Evolutionary conservation across 1,140 invertebrate genomes (phyloP), one percentile per base, ranked within the genome.

Genomic region (Temnothorax nylanderi): DNA sequence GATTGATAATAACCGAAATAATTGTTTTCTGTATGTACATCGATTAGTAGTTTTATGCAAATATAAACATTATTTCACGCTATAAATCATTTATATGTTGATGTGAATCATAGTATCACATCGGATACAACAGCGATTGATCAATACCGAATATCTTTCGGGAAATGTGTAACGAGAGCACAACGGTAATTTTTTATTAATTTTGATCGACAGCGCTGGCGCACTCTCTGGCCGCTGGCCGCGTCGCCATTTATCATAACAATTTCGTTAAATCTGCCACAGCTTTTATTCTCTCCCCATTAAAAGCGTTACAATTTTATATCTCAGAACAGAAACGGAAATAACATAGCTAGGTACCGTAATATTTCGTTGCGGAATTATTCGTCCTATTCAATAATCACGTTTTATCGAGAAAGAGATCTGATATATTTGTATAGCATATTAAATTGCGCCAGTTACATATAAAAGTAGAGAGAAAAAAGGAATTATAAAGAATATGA

Each of bases 171-270:
- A 47, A 11, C 26, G 18, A n/a, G 41, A 72, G 18, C 26, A 13
- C 7, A 60, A 75, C 41, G 13, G 54, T 84, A 84, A 75, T 62
- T 74, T 84, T 84, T 84, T 81, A 71, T 84, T 84, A 75, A 84
- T 75, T 60, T 75, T 84, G 69, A 75, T 60, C 47, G 69, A 62
- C 69, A 75, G 32, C n/a, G 8, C 13, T 60, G n/a, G 37, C 67
- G 34, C n/a, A n/a, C 32, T 26, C 0, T n/a, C 26, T 26, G 26
- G 32, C 4, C 18, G 21, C 5, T 34, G 6, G 32, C 8, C 37
- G 62, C 2, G 65, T 60, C 32, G 26, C n/a, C 58, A 84, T 84
- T 75, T 60, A 84, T 84, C 80, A 84, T 75, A 74, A 80, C 54
- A 80, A 84, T 75, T 60, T 34, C 10, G 54, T 56, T 74, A n/a